Evolutionary conservation across 2,888 invertebrate genomes (phyloP).

Genomic region (Conchocele bisecta): DNA sequence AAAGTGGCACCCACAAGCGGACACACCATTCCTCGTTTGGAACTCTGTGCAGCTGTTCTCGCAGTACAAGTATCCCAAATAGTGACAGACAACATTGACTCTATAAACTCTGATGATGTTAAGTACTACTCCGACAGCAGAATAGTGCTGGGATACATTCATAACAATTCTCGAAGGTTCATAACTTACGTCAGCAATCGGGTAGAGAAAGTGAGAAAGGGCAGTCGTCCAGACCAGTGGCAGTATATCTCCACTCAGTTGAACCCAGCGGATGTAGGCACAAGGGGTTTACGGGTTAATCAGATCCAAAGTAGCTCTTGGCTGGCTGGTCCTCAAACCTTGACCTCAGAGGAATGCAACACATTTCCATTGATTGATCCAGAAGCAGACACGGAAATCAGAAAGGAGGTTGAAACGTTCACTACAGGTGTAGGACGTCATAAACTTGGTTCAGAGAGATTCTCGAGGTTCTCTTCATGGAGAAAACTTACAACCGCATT

Average conservation of each 20-base stretch:
- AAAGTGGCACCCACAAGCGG: conserved; percentile 45
- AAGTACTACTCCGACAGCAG: conserved; percentile 55
- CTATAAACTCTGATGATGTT: no score
- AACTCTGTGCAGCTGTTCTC: conserved; percentile 54
- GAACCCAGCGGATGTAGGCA: conserved; percentile 55
- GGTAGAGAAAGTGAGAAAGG: conserved; percentile 32
- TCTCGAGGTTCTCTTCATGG: conserved; percentile 30
- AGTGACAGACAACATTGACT: conserved; percentile 18
- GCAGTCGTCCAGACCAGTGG: conserved; percentile 47
- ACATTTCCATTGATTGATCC: no score
- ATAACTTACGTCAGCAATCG: conserved; percentile 55
- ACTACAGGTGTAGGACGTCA: not conserved
- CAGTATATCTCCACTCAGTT: conserved; percentile 38
- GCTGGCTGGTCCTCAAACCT: conserved; percentile 50
- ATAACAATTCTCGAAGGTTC: conserved; percentile 48
- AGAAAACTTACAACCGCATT: not conserved
- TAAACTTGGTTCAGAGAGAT: conserved; percentile 16
- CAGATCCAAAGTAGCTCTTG: conserved; percentile 34
- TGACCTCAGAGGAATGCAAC: not conserved
- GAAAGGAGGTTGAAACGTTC: not conserved
- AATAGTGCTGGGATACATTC: conserved; percentile 53
- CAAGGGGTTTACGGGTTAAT: conserved; percentile 21
- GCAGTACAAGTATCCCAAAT: conserved; percentile 27
- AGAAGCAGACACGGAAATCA: no score
- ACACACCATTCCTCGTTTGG: conserved; percentile 55